Base-by-base conservation (phyloP, 2,797 vertebrate species). In the Gobionotothen gibberifrons region DNA sequence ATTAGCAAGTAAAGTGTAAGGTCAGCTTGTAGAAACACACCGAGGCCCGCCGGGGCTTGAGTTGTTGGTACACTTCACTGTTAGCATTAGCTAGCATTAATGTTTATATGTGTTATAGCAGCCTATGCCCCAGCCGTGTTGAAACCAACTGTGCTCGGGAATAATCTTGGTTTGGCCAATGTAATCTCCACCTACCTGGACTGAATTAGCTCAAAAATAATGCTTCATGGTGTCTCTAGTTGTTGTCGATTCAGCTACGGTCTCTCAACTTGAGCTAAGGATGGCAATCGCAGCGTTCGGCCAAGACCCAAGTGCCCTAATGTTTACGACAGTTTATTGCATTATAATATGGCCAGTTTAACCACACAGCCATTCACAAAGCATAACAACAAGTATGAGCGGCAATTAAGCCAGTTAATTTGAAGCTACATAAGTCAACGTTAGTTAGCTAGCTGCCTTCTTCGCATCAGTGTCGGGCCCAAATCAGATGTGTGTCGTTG, bases 401-500 rank as follows among this genome's bases (percentile, higher is more conserved):
- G 12, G n/a, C 29, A 57, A 76, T 63, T 75, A 57, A 44, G 29
- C 32, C 17, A 14, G 49, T 72, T 75, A 62, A 64, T 74, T 13
- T 69, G 13, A 1, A 79, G 59, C 74, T 81, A 62, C 55, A 65
- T 29, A n/a, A 56, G 64, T 83, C 7, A 55, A 36, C 32, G 53
- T 55, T 69, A 36, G 72, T 72, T 51, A 73, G 83, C 79, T 85
- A 80, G 78, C 76, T 67, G 64, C 55, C 64, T 72, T 76, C 60
- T 72, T 78, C 72, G 59, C 79, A 86, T 76, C 69, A 77, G 76
- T 64, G 49, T 87, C 63, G 79, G 92, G 91, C 92, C 92, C 85
- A 21, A 9, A 72, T 88, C 83, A 76, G 87, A 90, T 81, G 22
- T 77, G 84, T 87, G 88, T 90, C 88, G 89, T 69, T 87, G 89